Percentiles rank a stretch among this genome's conserved stretches.
phyloP scores from a whole-genome alignment of 2,888 invertebrate genomes.

The Cryptus viduatorius region DNA sequence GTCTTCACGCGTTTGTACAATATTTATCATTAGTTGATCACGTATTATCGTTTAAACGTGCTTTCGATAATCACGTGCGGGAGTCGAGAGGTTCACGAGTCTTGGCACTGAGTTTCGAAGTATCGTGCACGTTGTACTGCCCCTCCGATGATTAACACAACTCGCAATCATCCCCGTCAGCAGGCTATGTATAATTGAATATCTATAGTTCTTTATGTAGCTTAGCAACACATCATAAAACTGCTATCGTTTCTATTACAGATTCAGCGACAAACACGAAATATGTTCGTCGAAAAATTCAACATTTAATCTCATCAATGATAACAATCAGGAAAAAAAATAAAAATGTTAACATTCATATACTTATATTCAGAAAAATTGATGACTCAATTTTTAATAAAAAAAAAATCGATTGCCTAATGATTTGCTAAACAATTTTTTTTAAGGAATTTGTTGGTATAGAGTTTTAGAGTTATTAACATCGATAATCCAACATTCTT shows the following conservation, averaged over 20 bases:
- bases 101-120: background rate
- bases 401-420: too few relatives aligned
- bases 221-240: background rate
- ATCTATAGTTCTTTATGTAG: background rate
- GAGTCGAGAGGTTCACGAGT: conserved; percentile 26
- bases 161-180: conserved; percentile 19
- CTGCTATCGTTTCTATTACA: background rate
- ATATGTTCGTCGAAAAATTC: background rate
- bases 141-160: background rate
- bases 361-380: too few relatives aligned
- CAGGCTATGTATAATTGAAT: conserved; percentile 22
- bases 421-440: too few relatives aligned
- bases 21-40: conserved; percentile 61
- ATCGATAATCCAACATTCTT: too few relatives aligned
- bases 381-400: too few relatives aligned
- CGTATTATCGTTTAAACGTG: conserved; percentile 58
- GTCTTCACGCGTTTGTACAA: conserved; percentile 37
- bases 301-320: background rate
- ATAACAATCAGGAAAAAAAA: background rate
- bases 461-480: too few relatives aligned
- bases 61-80: conserved; percentile 56
- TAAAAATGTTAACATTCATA: too few relatives aligned
- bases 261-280: background rate
- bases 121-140: conserved; percentile 41
- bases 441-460: too few relatives aligned